These are phyloP conservation scores for Etheostoma nigrum DNA, from an alignment of 2,797 vertebrate genomes.

Conservation along the genomic window DNA sequence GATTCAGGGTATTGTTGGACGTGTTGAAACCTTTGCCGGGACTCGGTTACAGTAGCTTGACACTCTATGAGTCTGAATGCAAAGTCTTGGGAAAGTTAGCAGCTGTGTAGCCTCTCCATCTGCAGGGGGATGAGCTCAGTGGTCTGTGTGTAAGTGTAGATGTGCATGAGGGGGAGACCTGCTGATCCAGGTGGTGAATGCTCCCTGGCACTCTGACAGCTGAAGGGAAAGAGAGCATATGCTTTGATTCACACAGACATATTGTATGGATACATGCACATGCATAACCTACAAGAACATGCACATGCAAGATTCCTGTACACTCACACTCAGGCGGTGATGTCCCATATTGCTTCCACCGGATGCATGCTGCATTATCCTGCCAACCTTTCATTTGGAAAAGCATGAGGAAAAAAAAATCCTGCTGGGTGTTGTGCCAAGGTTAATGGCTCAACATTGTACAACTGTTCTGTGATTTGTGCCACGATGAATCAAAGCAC, in stretches of 20 bases:
- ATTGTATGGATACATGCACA: slow-evolving; percentile 55
- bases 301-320: slow-evolving; percentile 33
- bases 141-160: slow-evolving; percentile 76
- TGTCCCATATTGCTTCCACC: slow-evolving; percentile 63
- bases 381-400: slow-evolving; percentile 72
- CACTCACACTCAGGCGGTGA: slow-evolving; percentile 19
- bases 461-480: slow-evolving; percentile 69
- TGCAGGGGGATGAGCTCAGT: slow-evolving; percentile 70
- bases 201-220: slow-evolving; percentile 74
- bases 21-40: slow-evolving; percentile 59
- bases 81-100: slow-evolving; percentile 74
- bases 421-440: slow-evolving; percentile 64
- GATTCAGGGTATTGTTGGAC: slow-evolving; percentile 56
- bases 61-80: slow-evolving; percentile 40
- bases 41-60: slow-evolving; percentile 70
- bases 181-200: slow-evolving; percentile 81
- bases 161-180: slow-evolving; percentile 71
- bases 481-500: slow-evolving; percentile 67
- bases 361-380: slow-evolving; percentile 65
- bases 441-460: slow-evolving; percentile 63
- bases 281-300: slow-evolving; percentile 45
- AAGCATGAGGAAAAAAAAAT: slow-evolving; percentile 65
- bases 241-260: slow-evolving; percentile 59
- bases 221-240: slow-evolving; percentile 38
- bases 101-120: slow-evolving; percentile 72